phyloP scores from a whole-genome alignment of 2,888 invertebrate species.

The Mythimna loreyi region DNA sequence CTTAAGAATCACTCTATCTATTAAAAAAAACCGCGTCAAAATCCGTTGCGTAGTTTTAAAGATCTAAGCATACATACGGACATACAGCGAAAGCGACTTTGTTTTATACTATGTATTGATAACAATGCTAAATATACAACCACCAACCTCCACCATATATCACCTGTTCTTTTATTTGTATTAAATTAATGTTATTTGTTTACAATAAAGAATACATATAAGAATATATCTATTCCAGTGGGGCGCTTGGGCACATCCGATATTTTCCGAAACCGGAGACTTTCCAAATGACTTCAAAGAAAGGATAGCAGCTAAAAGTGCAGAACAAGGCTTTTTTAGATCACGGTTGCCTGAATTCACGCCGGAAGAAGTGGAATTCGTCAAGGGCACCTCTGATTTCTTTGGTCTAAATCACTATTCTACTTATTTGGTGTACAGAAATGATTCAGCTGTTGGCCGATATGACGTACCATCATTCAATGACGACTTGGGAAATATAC shows the following conservation, averaged over 20 bases:
- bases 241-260: conserved; percentile 91
- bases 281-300: conserved; percentile 90
- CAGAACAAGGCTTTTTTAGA: conserved; percentile 87
- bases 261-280: conserved; percentile 91
- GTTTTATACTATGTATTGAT: no score
- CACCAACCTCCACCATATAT: no score
- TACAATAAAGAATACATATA: no score
- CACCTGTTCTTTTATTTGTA: no score
- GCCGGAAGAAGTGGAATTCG: conserved; percentile 90
- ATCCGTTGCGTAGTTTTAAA: no score
- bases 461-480: conserved; percentile 65
- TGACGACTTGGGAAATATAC: conserved; percentile 67
- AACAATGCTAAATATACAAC: no score
- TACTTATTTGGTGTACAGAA: conserved; percentile 80
- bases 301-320: conserved; percentile 89
- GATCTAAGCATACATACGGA: no score
- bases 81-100: no score
- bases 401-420: conserved; percentile 94
- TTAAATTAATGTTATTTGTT: no score
- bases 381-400: conserved; percentile 92
- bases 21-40: no score
- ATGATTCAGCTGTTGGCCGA: conserved; percentile 64
- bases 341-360: conserved; percentile 92
- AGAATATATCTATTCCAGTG: conserved; percentile 76
- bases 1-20: no score